These are phyloP conservation scores for Quadroppia sp. DNA, from an alignment of 2,888 invertebrate species.

Conservation along the genomic window DNA sequence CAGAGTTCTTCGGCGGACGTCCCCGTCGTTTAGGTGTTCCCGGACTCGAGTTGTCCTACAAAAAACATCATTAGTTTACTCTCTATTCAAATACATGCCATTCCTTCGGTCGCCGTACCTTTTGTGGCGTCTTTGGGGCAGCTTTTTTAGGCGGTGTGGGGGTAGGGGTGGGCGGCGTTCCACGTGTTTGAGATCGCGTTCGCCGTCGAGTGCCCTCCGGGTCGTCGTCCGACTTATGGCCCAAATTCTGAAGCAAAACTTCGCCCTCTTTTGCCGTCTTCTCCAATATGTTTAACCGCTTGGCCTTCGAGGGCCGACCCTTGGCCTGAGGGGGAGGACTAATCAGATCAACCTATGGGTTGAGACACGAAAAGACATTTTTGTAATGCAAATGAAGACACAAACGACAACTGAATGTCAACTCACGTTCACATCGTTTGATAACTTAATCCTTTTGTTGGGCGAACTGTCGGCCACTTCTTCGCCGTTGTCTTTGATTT, in stretches of 20 bases:
- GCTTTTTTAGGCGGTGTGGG: neutral
- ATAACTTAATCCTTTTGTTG: slow-evolving; percentile 4
- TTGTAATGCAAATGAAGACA: neutral
- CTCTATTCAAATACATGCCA: neutral
- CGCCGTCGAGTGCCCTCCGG: slow-evolving; percentile 5
- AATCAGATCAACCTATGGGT: neutral
- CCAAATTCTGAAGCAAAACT: slow-evolving; percentile 14
- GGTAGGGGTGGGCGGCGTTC: neutral
- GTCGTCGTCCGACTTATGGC: slow-evolving; percentile 9
- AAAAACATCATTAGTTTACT: neutral
- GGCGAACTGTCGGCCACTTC: slow-evolving; percentile 1
- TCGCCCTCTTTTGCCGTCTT: slow-evolving; percentile 31
- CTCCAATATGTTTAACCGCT: slow-evolving; percentile 7
- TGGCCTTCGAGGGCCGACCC: slow-evolving; percentile 13
- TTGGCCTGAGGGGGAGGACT: neutral
- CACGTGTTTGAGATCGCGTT: slow-evolving; percentile 23
- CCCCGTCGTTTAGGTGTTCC: slow-evolving; percentile 22
- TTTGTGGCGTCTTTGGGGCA: neutral
- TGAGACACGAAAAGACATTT: neutral
- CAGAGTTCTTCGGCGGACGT: slow-evolving; percentile 13
- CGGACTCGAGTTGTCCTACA: neutral
- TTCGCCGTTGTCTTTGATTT: slow-evolving; percentile 14
- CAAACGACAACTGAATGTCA: too few relatives aligned
- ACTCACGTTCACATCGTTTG: slow-evolving; percentile 22
- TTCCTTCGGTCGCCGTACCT: neutral